Percentiles rank a stretch among this genome's conserved stretches.
phyloP scores from a whole-genome alignment of 2,888 invertebrate species.

The Spilosoma lubricipeda region DNA sequence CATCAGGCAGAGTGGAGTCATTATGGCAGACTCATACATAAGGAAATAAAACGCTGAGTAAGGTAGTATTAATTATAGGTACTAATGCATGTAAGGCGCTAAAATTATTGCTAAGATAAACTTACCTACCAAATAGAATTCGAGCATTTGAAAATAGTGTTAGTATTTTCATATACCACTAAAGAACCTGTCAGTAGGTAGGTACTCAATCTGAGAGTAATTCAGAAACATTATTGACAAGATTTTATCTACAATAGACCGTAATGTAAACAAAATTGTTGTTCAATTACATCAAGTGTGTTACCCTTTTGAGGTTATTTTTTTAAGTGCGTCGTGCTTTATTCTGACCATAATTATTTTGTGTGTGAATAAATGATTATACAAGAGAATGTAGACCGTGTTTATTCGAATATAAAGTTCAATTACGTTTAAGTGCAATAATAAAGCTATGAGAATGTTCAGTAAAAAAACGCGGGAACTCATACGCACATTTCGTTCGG shows the following conservation, averaged over 20 bases:
- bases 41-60: no score
- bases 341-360: constrained; percentile 49
- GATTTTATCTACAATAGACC: constrained; percentile 43
- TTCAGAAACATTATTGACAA: constrained; percentile 27
- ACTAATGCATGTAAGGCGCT: background rate
- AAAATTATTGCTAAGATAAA: background rate
- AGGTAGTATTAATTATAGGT: no score
- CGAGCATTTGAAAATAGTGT: background rate
- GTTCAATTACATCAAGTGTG: constrained; percentile 73
- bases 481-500: constrained; percentile 62
- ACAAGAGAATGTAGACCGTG: constrained; percentile 24
- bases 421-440: background rate
- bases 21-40: no score
- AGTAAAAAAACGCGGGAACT: constrained; percentile 64
- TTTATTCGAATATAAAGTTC: background rate
- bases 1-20: no score
- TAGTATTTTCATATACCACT: background rate
- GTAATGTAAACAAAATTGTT: constrained; percentile 50
- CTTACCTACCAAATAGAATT: background rate
- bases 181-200: background rate
- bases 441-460: constrained; percentile 24
- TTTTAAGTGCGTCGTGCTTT: constrained; percentile 48
- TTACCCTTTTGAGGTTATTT: constrained; percentile 72
- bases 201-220: constrained; percentile 27
- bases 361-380: constrained; percentile 42